A percentile compares a stretch with the other conserved stretches of the same genome.
These are phyloP conservation scores for Falco berigora DNA, from an alignment of 2,797 vertebrate species.

Conservation along the genomic window DNA sequence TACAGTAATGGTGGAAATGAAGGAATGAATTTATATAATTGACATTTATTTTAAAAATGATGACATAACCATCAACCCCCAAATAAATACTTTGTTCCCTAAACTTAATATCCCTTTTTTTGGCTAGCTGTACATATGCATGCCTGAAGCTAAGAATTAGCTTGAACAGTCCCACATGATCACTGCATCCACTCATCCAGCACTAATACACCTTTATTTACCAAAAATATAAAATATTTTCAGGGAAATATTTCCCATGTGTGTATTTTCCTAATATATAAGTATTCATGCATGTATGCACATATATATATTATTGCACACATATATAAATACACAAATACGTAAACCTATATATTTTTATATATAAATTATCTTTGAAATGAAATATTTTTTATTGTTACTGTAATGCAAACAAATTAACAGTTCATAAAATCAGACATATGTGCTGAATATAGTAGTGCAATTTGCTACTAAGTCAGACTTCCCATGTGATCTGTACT, in stretches of 20 bases:
- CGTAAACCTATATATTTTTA: background rate
- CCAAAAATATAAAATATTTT: background rate
- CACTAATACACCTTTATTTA: background rate
- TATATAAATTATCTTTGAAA: background rate
- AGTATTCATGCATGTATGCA: background rate
- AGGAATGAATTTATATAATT: background rate
- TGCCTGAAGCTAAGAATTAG: background rate
- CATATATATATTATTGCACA: too few species aligned
- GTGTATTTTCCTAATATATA: background rate
- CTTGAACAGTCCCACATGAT: background rate
- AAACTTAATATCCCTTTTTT: background rate
- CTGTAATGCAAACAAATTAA: background rate
- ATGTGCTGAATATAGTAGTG: background rate
- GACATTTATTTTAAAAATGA: background rate
- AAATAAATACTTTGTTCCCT: background rate
- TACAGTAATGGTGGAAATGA: background rate
- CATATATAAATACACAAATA: background rate
- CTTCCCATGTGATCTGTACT: background rate
- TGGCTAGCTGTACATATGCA: background rate
- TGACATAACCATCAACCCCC: background rate
- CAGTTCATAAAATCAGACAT: background rate
- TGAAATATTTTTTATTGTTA: background rate
- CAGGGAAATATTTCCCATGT: background rate
- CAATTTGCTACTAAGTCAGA: background rate
- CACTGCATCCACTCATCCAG: background rate